Evolutionary conservation across 2,797 vertebrate genomes (phyloP), one percentile per base, ranked within the genome.

Genomic region (Anomalospiza imberbis): DNA sequence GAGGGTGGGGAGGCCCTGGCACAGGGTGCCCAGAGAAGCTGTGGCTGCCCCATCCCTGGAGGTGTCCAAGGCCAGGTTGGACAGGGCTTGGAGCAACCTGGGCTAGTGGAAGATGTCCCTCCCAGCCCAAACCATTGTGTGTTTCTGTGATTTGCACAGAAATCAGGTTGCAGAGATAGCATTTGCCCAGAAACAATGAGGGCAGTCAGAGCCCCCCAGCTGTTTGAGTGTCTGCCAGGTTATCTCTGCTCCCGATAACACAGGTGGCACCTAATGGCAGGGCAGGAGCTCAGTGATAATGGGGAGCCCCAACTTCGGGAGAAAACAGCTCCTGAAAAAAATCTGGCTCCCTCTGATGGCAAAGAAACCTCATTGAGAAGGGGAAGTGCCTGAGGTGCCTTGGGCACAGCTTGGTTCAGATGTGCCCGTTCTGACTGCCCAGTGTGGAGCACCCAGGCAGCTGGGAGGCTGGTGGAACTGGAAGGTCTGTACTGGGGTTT

Each of bases 311-410:
- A 48, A 0, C 32, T 36, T 7, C 0, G 19, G 65, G 21, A 61
- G 51, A 81, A 67, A 77, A 44, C 19, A 14, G 29, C 45, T 93
- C 79, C 77, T 65, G 68, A 32, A 55, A 73, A 92, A 91, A 74
- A 22, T 40, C 13, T 83, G 92, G 34, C 88, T 93, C 90, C 88
- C 91, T 86, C 88, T 90, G 90, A 91, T 70, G 91, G 89, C 13
- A 50, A 36, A 93, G 83, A 47, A 79, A 31, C 22, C 32, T 86
- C 54, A 8, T 0, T n/a, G 83, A 17, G 79, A 22, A 14, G 55
- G 54, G 44, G 36, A 38, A 17, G 67, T 5, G 26, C n/a, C 26
- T 3, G 50, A 7, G 12, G 40, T 34, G 24, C 61, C 62, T 6
- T 3, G 73, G 60, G 50, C 42, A 9, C 45, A 2, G 88, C 63